Conservation (phyloP, 2,888 invertebrate species). For the Heliconius erato region DNA sequence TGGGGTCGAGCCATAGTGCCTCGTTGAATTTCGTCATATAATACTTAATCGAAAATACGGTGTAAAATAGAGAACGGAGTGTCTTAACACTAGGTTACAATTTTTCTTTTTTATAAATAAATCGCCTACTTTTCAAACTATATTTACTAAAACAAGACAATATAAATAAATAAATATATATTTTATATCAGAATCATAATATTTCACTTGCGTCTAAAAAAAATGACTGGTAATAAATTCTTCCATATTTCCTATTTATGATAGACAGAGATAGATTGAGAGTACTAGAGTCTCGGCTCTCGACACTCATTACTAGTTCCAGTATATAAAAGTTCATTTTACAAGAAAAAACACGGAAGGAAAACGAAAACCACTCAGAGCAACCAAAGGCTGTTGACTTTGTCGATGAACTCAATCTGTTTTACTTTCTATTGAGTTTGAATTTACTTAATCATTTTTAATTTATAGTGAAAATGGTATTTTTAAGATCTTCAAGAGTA, state of each 20-base stretch:
- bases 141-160: not conserved
- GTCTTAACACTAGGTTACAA: too few relatives aligned
- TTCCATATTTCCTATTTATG: not conserved
- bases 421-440: not conserved
- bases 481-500: not conserved
- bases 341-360: not conserved
- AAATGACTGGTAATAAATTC: constrained; percentile 4
- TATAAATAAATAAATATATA: not conserved
- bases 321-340: not conserved
- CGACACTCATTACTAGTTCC: constrained; percentile 3
- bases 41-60: too few relatives aligned
- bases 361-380: constrained; percentile 25
- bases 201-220: constrained; percentile 1
- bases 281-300: not conserved
- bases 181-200: not conserved
- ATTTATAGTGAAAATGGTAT: not conserved
- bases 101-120: too few relatives aligned
- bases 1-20: too few relatives aligned
- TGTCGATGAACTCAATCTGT: constrained; percentile 19
- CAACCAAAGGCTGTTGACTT: constrained; percentile 22
- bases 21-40: too few relatives aligned
- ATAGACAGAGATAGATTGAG: not conserved
- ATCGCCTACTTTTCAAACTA: too few relatives aligned
- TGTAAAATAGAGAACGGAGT: too few relatives aligned
- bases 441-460: not conserved